phyloP scores from a whole-genome alignment of 2,888 invertebrate genomes.

The Gymnoscelis rufifasciata region DNA sequence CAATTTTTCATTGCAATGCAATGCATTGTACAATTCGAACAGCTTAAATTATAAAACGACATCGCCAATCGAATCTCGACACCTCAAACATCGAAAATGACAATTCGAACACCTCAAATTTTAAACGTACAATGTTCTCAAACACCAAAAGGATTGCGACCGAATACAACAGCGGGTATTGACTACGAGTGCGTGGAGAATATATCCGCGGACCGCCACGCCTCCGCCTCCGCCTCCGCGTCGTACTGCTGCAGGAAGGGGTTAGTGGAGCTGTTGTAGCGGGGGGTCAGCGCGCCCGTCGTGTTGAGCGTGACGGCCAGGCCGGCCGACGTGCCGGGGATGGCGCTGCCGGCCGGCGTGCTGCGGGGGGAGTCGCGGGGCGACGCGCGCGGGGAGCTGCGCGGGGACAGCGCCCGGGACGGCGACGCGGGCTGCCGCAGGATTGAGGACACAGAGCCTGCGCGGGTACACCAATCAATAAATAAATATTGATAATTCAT shows the following conservation, averaged over 20 bases:
- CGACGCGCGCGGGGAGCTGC: conserved; percentile 55
- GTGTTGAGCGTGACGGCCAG: conserved; percentile 80
- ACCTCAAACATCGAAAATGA: too few species aligned
- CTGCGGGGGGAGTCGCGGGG: conserved; percentile 47
- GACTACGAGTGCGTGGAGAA: conserved; percentile 76
- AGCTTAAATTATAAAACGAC: too few species aligned
- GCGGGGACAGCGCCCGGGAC: conserved; percentile 62
- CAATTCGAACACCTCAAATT: too few species aligned
- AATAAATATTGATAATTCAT: too few species aligned
- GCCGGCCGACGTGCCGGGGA: conserved; percentile 81
- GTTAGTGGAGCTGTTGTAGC: conserved; percentile 78
- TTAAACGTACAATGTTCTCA: too few species aligned
- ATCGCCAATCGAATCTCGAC: too few species aligned
- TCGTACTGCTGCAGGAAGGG: conserved; percentile 80
- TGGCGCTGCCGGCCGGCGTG: conserved; percentile 59
- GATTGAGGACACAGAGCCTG: conserved; percentile 71
- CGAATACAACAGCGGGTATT: conserved; percentile 32
- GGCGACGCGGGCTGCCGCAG: conserved; percentile 64
- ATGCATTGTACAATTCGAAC: too few species aligned
- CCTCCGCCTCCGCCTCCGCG: conserved; percentile 71
- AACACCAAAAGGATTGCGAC: too few species aligned
- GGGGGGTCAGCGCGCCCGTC: conserved; percentile 53
- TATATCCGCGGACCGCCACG: conserved; percentile 70
- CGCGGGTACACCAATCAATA: background rate
- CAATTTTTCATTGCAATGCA: too few species aligned